These are phyloP conservation scores for Nymphicus hollandicus DNA, from an alignment of 2,113 vertebrate species.

Conservation along the genomic window DNA sequence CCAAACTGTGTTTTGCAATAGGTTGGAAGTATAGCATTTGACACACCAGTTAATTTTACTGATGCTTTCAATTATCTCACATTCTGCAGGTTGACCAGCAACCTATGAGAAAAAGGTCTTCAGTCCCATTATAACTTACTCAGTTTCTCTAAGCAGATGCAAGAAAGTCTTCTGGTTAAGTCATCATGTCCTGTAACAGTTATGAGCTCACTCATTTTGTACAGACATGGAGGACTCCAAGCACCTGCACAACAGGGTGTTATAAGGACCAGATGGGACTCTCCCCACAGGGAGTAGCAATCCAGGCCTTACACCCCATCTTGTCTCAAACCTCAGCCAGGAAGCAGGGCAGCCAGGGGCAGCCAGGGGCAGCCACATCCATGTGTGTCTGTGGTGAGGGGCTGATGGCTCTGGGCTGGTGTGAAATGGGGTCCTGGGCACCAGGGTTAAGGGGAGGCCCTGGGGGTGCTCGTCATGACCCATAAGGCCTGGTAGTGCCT, in stretches of 20 bases:
- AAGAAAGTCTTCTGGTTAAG: background rate
- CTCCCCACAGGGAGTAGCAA: background rate
- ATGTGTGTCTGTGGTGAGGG: background rate
- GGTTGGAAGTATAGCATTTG: background rate
- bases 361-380: background rate
- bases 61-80: background rate
- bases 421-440: background rate
- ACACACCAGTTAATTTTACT: background rate
- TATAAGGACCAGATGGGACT: rapidly evolving
- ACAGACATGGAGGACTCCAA: background rate
- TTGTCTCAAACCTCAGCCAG: background rate
- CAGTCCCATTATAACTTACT: background rate
- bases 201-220: background rate
- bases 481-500: background rate
- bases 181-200: background rate
- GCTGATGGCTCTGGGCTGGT: background rate
- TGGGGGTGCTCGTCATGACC: background rate
- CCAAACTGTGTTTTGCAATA: background rate
- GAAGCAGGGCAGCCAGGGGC: background rate
- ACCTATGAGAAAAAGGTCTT: background rate
- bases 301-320: background rate
- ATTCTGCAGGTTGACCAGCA: background rate
- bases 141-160: background rate
- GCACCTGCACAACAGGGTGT: background rate
- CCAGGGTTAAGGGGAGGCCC: background rate